Base-by-base conservation (phyloP, 37 sponge, comb jelly and placozoan genomes). In the Sycon ciliatum region DNA sequence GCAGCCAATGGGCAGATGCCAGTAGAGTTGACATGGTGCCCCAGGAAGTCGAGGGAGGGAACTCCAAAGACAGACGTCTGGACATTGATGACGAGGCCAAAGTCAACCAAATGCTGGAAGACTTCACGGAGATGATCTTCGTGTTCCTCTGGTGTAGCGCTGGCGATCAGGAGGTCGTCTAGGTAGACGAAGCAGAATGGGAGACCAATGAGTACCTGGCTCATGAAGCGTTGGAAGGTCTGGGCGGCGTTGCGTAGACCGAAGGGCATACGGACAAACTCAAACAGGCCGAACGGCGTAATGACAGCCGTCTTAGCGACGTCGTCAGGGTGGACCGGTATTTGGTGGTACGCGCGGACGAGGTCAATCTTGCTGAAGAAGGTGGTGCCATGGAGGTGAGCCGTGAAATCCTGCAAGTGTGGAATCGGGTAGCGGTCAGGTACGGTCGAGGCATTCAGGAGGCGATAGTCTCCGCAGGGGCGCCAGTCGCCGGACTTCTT, bases 381-480 rank as follows among this genome's bases (percentile, higher is more conserved):
- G 32, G 74, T 84, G 55, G 75, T 33, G 13, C 81, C 76, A 69
- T 75, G 76, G 1, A 77, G 69, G 7, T 67, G 38, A 6, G 46
- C 56, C 3, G 85, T 56, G 57, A 84, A 84, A 38, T 84, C 76
- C 31, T 76, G 81, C 13, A 85, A 73, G 39, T 85, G 86, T 0
- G 86, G 81, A 29, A 85, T 66, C 7, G 81, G 86, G 32, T 85
- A 85, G 7, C 81, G 29, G 36, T 85, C 86, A 1, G 86, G 74
- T 11, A 60, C 49, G 20, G 85, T 78, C 24, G 26, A 26, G n/a
- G 26, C 36, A 75, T 86, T 86, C 30, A 86, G 74, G 18, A 82
- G 79, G 1, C 78, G 77, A 63, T 80, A 85, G 65, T 80, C 86
- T 31, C 86, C 86, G 73, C 86, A 85, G 18, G 81, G 86, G 13